A percentile compares a stretch with the other conserved stretches of the same genome.
These are phyloP conservation scores for Drosophila parvula DNA, from an alignment of 1,140 invertebrate species.

Conservation along the genomic window DNA sequence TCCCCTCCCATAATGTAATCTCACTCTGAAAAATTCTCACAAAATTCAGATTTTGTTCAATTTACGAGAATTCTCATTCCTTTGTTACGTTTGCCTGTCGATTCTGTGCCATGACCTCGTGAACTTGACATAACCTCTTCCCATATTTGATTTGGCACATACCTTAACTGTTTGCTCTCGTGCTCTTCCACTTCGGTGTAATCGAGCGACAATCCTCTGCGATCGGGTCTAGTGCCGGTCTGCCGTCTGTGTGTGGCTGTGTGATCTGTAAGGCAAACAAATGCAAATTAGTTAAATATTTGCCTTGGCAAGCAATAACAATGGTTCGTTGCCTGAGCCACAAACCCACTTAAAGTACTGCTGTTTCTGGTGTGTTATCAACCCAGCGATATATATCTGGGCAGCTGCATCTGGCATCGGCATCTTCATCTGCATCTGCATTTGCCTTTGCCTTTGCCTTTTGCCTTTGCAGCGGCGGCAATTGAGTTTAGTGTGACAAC, in stretches of 20 bases:
- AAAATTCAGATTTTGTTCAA: not conserved
- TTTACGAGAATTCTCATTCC: constrained; percentile 20
- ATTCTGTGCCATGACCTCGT: constrained; percentile 11
- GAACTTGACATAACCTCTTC: constrained; percentile 54
- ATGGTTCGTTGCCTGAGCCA: constrained; percentile 59
- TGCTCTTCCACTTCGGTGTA: constrained; percentile 31
- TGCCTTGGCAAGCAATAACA: constrained; percentile 37
- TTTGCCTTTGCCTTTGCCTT: constrained; percentile 44
- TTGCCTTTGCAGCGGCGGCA: constrained; percentile 48
- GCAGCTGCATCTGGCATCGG: constrained; percentile 23
- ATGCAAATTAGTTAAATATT: constrained; percentile 80
- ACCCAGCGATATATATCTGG: constrained; percentile 57
- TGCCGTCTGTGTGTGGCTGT: constrained; percentile 22
- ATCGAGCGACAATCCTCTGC: constrained; percentile 30
- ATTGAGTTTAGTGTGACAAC: constrained; percentile 81
- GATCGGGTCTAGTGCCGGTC: constrained; percentile 21
- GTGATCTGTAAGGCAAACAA: constrained; percentile 71
- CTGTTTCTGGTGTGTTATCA: constrained; percentile 30
- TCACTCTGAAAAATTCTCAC: not conserved
- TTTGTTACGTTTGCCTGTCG: constrained; percentile 7
- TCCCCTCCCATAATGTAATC: not conserved
- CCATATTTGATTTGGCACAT: constrained; percentile 56
- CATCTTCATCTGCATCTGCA: constrained; percentile 42
- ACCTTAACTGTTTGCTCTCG: constrained; percentile 66
- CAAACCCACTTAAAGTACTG: constrained; percentile 73